phyloP scores from a whole-genome alignment of 30 jellyfish, hydroid and myxozoan genomes.

The Mastigias papua region DNA sequence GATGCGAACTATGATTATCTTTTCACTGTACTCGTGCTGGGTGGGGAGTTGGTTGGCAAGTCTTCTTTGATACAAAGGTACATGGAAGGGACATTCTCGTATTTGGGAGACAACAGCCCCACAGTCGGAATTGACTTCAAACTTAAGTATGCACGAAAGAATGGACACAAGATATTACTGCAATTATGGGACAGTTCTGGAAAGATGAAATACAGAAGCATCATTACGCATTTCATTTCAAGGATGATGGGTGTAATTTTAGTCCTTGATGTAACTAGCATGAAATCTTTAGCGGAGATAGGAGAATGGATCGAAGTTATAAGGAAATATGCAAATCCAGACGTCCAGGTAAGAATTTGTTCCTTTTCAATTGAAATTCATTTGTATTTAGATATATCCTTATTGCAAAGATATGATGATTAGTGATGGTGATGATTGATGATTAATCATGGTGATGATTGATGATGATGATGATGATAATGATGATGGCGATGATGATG shows the following conservation, averaged over 20 bases:
- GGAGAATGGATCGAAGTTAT: conserved; percentile 71
- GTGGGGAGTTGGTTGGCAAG: conserved; percentile 59
- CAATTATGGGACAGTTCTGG: conserved; percentile 86
- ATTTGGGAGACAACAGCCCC: background rate
- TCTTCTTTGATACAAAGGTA: conserved; percentile 37
- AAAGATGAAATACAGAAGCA: conserved; percentile 35
- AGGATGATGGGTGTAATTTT: conserved; percentile 60
- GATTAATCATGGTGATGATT: too few species aligned
- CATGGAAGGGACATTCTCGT: conserved; percentile 13
- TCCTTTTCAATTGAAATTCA: background rate
- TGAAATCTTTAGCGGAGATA: conserved; percentile 36
- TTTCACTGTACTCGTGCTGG: conserved; percentile 41
- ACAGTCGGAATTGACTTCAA: conserved; percentile 71
- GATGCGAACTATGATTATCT: conserved; percentile 58
- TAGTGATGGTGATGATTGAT: conserved; percentile 63
- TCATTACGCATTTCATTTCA: conserved; percentile 50
- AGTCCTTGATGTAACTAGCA: conserved; percentile 61
- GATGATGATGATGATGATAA: too few species aligned
- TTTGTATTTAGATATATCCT: background rate
- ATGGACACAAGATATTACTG: conserved; percentile 41
- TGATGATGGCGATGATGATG: too few species aligned
- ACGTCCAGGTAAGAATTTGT: conserved; percentile 30
- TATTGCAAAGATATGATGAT: conserved; percentile 51
- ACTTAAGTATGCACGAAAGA: conserved; percentile 13
- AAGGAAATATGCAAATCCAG: conserved; percentile 27